Conservation (phyloP, 2,888 invertebrate species). For the Frankliniella fusca region DNA sequence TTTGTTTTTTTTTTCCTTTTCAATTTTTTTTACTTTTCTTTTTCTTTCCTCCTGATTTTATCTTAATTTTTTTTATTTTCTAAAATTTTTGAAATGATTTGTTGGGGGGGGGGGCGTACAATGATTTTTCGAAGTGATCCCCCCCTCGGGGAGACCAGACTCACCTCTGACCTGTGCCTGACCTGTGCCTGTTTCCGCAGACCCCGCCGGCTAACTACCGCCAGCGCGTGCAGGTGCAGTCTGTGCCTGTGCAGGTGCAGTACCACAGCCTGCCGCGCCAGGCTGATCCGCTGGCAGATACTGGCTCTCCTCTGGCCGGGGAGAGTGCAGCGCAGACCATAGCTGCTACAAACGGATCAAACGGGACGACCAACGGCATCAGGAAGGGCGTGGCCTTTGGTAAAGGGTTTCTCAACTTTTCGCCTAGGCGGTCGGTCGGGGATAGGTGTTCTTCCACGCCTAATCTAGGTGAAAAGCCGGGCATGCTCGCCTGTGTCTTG, state of each 20-base stretch:
- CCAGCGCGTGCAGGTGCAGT: background rate
- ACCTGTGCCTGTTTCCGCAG: background rate
- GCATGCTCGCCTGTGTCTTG: background rate
- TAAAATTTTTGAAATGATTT: too few relatives aligned
- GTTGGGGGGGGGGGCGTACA: too few relatives aligned
- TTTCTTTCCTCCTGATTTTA: too few relatives aligned
- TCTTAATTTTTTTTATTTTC: too few relatives aligned
- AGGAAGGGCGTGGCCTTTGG: constrained; percentile 71
- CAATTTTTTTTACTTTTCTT: too few relatives aligned
- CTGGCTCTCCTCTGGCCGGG: constrained; percentile 2
- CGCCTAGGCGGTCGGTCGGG: constrained; percentile 52
- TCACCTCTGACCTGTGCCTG: too few relatives aligned
- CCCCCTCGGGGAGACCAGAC: too few relatives aligned
- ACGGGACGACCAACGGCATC: constrained; percentile 39
- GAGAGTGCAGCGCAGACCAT: constrained; percentile 4
- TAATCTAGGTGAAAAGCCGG: constrained; percentile 69
- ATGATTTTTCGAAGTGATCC: too few relatives aligned
- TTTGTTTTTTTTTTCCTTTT: too few relatives aligned
- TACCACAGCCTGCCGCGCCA: constrained; percentile 38
- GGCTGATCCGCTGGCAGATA: background rate
- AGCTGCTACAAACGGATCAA: background rate
- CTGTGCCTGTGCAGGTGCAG: too few relatives aligned
- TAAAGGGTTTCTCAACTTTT: constrained; percentile 49
- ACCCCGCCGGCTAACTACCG: constrained; percentile 13
- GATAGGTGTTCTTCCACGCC: constrained; percentile 82